Evolutionary conservation across 2,888 invertebrate genomes (phyloP), one percentile per base, ranked within the genome.

Genomic region (Pycnomerus fuliginosus): DNA sequence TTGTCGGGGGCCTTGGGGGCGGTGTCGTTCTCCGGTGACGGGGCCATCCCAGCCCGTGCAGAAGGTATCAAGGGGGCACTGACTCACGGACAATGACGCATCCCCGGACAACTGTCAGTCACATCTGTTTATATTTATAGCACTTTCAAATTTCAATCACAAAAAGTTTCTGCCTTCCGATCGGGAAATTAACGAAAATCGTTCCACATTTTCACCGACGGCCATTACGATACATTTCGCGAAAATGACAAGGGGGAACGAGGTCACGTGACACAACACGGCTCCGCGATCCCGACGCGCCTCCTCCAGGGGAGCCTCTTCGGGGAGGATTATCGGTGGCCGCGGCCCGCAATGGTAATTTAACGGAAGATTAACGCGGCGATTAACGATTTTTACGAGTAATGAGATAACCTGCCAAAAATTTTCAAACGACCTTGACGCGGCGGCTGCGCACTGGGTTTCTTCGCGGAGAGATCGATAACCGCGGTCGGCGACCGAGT

Each of bases 1-100:
- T 84, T 84, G 74, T 85, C 84, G 63, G 84, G 84, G 68, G 84
- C 83, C 76, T 85, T 84, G 55, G 84, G 83, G 78, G 84, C 82
- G 76, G 80, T 82, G 76, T 83, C 83, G 76, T 84, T 81, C 74
- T 84, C 83, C 74, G 85, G 85, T 74, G 83, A 82, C 77, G 85
- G 84, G 79, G 84, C 84, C 85, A 85, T 85, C 77, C 30, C 31
- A 7, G 12, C 12, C 28, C 13, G 28, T n/a, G 34, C 28, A 20
- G n/a, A 11, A 17, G 22, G 15, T 28, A 4, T 38, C 10, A 15
- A 4, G 23, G 15, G 17, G 2, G 17, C 36, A 31, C 44, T 32
- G 28, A 27, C 28, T 33, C 16, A 44, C 32, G 33, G 29, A 16
- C 12, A 24, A 3, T 8, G 38, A 29, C 29, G 23, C 39, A 27